phyloP scores from a whole-genome alignment of 2,797 vertebrate species.

The Leptoclinus maculatus region DNA sequence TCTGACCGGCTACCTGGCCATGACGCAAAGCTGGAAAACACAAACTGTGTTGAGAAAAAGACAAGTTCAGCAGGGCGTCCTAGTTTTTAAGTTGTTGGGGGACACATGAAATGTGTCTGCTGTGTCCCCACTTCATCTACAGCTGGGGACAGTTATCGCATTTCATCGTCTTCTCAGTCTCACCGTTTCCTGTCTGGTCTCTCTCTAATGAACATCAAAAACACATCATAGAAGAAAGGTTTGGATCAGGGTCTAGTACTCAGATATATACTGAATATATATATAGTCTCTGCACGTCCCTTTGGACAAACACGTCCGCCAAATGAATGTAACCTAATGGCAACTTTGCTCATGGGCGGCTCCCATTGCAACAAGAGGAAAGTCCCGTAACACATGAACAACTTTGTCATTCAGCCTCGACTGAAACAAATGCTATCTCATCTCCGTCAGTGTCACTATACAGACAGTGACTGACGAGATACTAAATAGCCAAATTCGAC shows the following conservation, averaged over 20 bases:
- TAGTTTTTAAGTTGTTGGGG: background rate
- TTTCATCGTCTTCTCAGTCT: background rate
- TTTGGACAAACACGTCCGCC: background rate
- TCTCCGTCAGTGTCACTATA: no score
- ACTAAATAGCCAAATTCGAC: background rate
- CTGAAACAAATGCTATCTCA: no score
- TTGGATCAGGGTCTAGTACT: no score
- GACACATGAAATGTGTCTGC: background rate
- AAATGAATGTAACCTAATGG: background rate
- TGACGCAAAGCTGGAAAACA: slow-evolving; percentile 50
- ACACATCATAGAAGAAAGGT: no score
- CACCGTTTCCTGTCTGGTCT: background rate
- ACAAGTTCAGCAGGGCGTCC: background rate
- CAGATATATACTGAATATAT: no score
- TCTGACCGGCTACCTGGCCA: slow-evolving; percentile 69
- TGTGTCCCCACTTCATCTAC: background rate
- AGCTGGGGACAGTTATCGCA: background rate
- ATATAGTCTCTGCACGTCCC: background rate
- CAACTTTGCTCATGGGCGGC: background rate
- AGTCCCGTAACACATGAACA: background rate
- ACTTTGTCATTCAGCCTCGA: no score
- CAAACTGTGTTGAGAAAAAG: slow-evolving; percentile 1
- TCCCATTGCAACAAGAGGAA: background rate
- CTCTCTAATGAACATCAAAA: no score
- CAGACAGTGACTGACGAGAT: background rate